Percentiles rank a stretch among this genome's conserved stretches.
These are phyloP conservation scores for Mormyrus iriodes DNA, from an alignment of 2,113 vertebrate species.

Conservation along the genomic window DNA sequence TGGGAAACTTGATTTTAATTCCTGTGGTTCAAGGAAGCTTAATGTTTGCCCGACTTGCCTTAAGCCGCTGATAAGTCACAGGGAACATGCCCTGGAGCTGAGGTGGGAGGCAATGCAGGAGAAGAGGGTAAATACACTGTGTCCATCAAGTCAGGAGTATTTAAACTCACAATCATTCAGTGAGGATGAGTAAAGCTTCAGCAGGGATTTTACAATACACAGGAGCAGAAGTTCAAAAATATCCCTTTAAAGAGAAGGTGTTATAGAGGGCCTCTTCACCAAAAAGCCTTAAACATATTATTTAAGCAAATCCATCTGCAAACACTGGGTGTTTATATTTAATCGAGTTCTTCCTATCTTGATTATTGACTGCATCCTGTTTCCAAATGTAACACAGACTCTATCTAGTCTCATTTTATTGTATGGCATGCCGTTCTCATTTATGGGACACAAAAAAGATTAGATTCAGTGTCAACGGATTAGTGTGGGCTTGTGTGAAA, in stretches of 20 bases:
- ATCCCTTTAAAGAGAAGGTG: background rate
- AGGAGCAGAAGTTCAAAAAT: background rate
- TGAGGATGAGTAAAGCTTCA: background rate
- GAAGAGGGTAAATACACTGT: background rate
- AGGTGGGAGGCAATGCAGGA: background rate
- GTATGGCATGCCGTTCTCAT: background rate
- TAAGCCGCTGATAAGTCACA: background rate
- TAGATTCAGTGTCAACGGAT: constrained; percentile 15
- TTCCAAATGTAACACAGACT: background rate
- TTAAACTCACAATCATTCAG: background rate
- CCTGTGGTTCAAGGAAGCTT: background rate
- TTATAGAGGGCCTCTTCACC: background rate
- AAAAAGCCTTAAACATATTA: background rate
- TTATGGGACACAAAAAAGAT: background rate
- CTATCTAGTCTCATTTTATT: constrained; percentile 23
- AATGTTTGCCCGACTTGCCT: background rate
- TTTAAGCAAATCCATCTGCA: background rate
- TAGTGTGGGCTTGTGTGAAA: constrained; percentile 6
- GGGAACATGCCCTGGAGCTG: background rate
- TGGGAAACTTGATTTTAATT: background rate
- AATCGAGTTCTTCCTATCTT: background rate
- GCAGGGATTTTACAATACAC: background rate
- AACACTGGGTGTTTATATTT: background rate
- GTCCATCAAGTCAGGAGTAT: background rate
- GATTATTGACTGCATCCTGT: background rate